phyloP scores from a whole-genome alignment of 2,888 invertebrate genomes.

The Chrysolina oricalcia region DNA sequence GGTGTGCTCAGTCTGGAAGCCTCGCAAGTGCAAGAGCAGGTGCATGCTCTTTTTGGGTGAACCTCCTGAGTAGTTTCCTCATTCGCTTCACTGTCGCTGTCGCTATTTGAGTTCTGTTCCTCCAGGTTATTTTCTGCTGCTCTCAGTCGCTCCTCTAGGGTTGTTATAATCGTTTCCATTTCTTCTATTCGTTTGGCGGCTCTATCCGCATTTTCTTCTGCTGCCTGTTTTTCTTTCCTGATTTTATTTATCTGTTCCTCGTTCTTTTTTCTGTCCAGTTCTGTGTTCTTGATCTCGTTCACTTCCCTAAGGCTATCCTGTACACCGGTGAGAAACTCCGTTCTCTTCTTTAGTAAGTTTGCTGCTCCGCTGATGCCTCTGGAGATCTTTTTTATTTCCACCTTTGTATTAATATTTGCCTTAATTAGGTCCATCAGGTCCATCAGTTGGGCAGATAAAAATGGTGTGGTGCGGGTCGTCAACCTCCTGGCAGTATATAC shows the following conservation, averaged over 20 bases:
- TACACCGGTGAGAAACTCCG: neutral
- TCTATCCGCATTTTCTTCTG: neutral
- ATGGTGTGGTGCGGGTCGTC: no score
- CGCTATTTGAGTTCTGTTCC: neutral
- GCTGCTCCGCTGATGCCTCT: neutral
- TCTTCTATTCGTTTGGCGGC: neutral
- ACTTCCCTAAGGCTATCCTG: neutral
- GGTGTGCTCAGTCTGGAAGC: neutral
- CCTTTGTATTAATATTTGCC: neutral
- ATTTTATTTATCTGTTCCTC: neutral
- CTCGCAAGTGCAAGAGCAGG: neutral
- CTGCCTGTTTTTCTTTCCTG: neutral
- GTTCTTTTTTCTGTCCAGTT: neutral
- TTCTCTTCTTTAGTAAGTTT: neutral
- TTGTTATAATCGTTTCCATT: neutral
- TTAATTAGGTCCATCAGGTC: neutral
- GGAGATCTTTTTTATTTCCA: neutral
- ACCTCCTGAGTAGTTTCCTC: neutral
- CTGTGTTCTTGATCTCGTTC: neutral
- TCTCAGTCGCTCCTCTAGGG: neutral
- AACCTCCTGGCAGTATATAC: no score
- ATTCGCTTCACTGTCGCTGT: neutral
- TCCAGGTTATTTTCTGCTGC: neutral
- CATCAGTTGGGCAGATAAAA: no score
- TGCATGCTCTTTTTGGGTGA: neutral